Conservation (phyloP, 1,140 invertebrate species). For the Bicyclus anynana region DNA sequence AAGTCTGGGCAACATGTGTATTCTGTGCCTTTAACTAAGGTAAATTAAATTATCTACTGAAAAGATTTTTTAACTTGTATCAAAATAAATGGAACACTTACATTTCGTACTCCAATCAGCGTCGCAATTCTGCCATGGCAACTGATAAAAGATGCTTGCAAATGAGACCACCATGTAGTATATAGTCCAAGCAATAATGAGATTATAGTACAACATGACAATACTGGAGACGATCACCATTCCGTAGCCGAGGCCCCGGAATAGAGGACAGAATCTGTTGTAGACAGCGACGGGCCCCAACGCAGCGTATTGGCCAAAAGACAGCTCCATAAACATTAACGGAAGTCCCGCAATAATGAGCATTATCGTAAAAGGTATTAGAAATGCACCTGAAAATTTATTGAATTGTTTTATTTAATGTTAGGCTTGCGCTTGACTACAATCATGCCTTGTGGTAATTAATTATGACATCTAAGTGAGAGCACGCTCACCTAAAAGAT, state of each 20-base stretch:
- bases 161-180: conserved; percentile 90
- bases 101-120: conserved; percentile 85
- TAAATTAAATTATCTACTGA: too few relatives aligned
- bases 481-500: too few relatives aligned
- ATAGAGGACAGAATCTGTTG: conserved; percentile 83
- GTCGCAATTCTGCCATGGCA: conserved; percentile 89
- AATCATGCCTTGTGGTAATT: too few relatives aligned
- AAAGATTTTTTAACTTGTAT: too few relatives aligned
- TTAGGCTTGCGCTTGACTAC: too few relatives aligned
- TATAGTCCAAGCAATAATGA: conserved; percentile 92
- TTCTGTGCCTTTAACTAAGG: too few relatives aligned
- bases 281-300: conserved; percentile 85
- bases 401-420: neutral
- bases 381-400: conserved; percentile 82
- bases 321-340: conserved; percentile 92
- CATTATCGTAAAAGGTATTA: conserved; percentile 92
- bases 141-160: conserved; percentile 77
- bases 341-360: conserved; percentile 90
- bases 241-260: conserved; percentile 87
- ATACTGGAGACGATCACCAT: conserved; percentile 91
- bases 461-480: too few relatives aligned
- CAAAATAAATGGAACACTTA: conserved; percentile 47
- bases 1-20: too few relatives aligned
- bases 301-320: conserved; percentile 86
- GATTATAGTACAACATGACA: conserved; percentile 90